These are phyloP conservation scores for Scotopteryx bipunctaria DNA, from an alignment of 2,888 invertebrate species.

Conservation along the genomic window DNA sequence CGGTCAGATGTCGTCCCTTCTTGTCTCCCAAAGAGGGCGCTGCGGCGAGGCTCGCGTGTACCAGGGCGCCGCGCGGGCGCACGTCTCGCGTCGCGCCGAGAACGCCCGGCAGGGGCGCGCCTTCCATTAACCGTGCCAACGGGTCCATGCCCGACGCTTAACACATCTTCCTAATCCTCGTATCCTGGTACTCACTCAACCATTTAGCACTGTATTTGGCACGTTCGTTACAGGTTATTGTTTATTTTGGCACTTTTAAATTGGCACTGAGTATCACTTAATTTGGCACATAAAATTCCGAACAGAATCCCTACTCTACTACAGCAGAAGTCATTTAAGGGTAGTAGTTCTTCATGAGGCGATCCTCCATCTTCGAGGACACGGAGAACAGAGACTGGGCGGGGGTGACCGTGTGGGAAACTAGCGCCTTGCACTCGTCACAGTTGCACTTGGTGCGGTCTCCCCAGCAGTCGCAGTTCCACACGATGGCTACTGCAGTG, in stretches of 20 bases:
- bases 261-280: slow-evolving; percentile 8
- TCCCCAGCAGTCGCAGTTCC: slow-evolving; percentile 68
- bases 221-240: background rate
- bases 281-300: slow-evolving; percentile 2
- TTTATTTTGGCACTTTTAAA: background rate
- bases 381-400: slow-evolving; percentile 52
- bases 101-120: slow-evolving; percentile 85
- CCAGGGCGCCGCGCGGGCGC: slow-evolving; percentile 87
- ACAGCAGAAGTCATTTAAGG: slow-evolving; percentile 8
- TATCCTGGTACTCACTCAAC: slow-evolving; percentile 29
- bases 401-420: slow-evolving; percentile 44
- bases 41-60: slow-evolving; percentile 90
- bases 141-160: slow-evolving; percentile 87
- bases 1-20: slow-evolving; percentile 92
- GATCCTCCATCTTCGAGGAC: slow-evolving; percentile 61
- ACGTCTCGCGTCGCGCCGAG: slow-evolving; percentile 81
- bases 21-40: slow-evolving; percentile 87
- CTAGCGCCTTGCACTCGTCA: slow-evolving; percentile 68
- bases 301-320: background rate
- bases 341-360: slow-evolving; percentile 38
- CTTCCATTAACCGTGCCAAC: slow-evolving; percentile 91
- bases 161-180: slow-evolving; percentile 31
- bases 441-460: slow-evolving; percentile 63
- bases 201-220: slow-evolving; percentile 19
- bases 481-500: slow-evolving; percentile 56